phyloP scores from a whole-genome alignment of 2,888 invertebrate genomes.

The Andricus curvator region DNA sequence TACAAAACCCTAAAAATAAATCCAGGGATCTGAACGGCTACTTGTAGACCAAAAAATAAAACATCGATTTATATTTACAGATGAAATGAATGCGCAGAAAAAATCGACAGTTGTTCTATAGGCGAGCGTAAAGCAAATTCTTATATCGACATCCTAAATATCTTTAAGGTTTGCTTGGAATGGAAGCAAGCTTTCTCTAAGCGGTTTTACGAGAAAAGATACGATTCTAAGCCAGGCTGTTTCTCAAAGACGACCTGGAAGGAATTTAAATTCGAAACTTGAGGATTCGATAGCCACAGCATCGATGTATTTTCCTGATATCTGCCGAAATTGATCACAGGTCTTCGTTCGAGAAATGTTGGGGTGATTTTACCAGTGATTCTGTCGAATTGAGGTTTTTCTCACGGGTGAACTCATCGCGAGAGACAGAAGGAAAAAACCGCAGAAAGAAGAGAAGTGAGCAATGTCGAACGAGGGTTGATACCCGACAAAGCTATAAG shows the following conservation, averaged over 20 bases:
- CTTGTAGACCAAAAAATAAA: too few relatives aligned
- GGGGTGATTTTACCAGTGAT: conserved; percentile 19
- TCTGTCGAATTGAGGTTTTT: conserved; percentile 2
- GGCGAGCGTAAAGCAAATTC: background rate
- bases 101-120: background rate
- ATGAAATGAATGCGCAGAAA: background rate
- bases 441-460: conserved; percentile 11
- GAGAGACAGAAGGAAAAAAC: background rate
- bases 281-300: background rate
- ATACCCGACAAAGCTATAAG: conserved; percentile 27
- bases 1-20: too few relatives aligned
- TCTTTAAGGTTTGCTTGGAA: background rate
- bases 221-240: conserved; percentile 16
- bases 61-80: background rate
- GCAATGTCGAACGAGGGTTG: conserved; percentile 19
- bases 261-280: conserved; percentile 29
- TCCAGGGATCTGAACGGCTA: too few relatives aligned
- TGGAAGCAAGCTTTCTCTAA: conserved; percentile 7
- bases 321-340: conserved; percentile 4
- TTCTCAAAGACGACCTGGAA: background rate
- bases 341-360: background rate
- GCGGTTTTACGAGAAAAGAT: conserved; percentile 17
- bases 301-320: background rate
- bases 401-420: background rate
- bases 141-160: conserved; percentile 1